These are phyloP conservation scores for Ischnura elegans DNA, from an alignment of 2,888 invertebrate species.

Conservation along the genomic window DNA sequence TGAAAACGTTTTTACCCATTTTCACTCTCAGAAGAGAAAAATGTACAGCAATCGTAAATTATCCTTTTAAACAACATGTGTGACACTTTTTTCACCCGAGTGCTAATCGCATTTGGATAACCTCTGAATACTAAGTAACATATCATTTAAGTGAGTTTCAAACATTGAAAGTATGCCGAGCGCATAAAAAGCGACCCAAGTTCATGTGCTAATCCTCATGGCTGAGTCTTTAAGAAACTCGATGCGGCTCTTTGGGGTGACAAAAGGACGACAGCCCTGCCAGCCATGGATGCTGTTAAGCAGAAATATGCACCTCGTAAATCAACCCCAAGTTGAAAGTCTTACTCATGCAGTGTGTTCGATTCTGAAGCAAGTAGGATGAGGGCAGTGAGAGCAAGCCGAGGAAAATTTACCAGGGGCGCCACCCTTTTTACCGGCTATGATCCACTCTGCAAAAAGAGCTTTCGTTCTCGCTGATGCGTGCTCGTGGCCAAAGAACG, in stretches of 20 bases:
- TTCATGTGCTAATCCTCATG: background rate
- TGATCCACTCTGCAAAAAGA: background rate
- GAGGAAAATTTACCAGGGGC: background rate
- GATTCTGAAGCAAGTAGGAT: background rate
- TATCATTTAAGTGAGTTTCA: background rate
- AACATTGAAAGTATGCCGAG: background rate
- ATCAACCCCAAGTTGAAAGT: slow-evolving; percentile 15
- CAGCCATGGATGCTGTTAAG: background rate
- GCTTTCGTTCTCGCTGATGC: background rate
- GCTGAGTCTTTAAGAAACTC: background rate
- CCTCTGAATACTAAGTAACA: background rate
- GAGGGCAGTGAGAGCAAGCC: background rate
- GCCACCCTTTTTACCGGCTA: background rate
- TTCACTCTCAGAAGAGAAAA: too few relatives aligned
- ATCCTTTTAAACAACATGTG: too few relatives aligned
- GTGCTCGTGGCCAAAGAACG: too few relatives aligned
- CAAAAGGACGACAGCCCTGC: background rate
- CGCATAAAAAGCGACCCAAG: background rate
- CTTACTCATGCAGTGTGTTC: background rate
- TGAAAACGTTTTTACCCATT: too few relatives aligned
- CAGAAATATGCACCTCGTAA: slow-evolving; percentile 35
- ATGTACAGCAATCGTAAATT: too few relatives aligned
- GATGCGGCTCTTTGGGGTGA: background rate
- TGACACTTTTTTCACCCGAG: background rate
- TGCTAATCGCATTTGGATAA: background rate